Evolutionary conservation across 1,140 invertebrate genomes (phyloP), one percentile per base, ranked within the genome.

Genomic region (Drosophila simulans): DNA sequence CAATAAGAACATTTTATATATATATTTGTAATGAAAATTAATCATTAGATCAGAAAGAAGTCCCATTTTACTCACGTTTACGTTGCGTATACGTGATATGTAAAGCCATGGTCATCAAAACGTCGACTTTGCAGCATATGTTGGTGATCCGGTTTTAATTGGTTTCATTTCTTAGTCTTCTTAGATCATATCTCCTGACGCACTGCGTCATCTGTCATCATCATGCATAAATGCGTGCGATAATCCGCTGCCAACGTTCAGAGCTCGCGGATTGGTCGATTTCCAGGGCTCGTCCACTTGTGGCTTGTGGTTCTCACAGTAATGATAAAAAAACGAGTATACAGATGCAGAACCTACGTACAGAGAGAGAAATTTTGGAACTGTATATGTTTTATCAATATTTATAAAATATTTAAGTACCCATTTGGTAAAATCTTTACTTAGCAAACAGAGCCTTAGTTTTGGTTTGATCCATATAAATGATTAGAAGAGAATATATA

Each of bases 201-300:
- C 72, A 76, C 62, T 75, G 60, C 62, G 60, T 66, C 72, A 58
- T 46, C 59, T 75, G 70, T 75, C 59, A 22, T 22, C 20, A 22
- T 22, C 20, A 43, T 37, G 20, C 42, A 59, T 43, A 11, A 60
- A 42, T 51, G 40, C 54, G 48, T 75, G 71, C 75, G 72, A 75
- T 75, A 75, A 74, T 73, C 71, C 53, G 17, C 52, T 25, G n/a
- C n/a, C 53, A 51, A 3, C 22, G 39, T 25, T 51, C 10, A 37
- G 62, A 53, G 82, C 77, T 57, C 64, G 55, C 58, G 69, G 83
- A 86, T 86, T 86, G 82, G 82, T 57, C 45, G 77, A 64, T 66
- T 82, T 88, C 82, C 83, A 82, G 82, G 82, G 82, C 82, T 86
- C 82, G 82, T 86, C 62, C 53, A 48, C 51, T 49, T 53, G 27